Percentiles rank a stretch among this genome's conserved stretches.
Conservation (phyloP, 2,888 invertebrate species). For the Carpatolechia fugitivella region DNA sequence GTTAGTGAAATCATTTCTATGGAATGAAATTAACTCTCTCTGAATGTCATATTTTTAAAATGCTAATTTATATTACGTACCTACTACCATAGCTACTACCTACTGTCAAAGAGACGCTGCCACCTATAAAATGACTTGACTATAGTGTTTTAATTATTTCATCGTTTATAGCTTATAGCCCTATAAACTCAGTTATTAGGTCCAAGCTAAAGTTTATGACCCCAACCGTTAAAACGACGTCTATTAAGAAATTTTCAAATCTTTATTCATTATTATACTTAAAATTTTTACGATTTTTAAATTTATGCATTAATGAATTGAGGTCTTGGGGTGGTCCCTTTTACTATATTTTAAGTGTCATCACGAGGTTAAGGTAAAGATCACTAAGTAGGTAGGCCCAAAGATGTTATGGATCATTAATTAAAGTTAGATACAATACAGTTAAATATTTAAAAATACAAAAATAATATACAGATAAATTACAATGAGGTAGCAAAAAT, state of each 20-base stretch:
- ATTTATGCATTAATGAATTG: conserved; percentile 24
- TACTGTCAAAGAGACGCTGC: too few relatives aligned
- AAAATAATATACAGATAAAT: too few relatives aligned
- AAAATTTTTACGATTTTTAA: conserved; percentile 27
- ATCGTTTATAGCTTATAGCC: conserved; percentile 29
- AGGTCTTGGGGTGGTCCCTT: conserved; percentile 33
- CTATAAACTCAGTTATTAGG: conserved; percentile 33
- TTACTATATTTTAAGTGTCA: conserved; percentile 15
- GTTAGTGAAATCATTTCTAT: too few relatives aligned
- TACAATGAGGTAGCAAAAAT: too few relatives aligned
- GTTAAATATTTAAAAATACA: too few relatives aligned
- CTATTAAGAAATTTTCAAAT: conserved; percentile 17
- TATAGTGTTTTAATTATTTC: neutral
- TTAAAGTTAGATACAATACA: too few relatives aligned
- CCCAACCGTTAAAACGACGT: conserved; percentile 1
- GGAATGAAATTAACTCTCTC: too few relatives aligned
- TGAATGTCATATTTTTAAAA: too few relatives aligned
- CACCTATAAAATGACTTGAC: neutral
- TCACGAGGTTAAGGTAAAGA: too few relatives aligned
- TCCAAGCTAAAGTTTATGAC: conserved; percentile 19
- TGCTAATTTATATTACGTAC: too few relatives aligned
- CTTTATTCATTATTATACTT: conserved; percentile 29
- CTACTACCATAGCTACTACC: too few relatives aligned
- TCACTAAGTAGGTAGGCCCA: too few relatives aligned
- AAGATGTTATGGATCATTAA: conserved; percentile 5